Evolutionary conservation across 1,140 invertebrate genomes (phyloP), one percentile per base, ranked within the genome.

Genomic region (Pseudoatta argentina): DNA sequence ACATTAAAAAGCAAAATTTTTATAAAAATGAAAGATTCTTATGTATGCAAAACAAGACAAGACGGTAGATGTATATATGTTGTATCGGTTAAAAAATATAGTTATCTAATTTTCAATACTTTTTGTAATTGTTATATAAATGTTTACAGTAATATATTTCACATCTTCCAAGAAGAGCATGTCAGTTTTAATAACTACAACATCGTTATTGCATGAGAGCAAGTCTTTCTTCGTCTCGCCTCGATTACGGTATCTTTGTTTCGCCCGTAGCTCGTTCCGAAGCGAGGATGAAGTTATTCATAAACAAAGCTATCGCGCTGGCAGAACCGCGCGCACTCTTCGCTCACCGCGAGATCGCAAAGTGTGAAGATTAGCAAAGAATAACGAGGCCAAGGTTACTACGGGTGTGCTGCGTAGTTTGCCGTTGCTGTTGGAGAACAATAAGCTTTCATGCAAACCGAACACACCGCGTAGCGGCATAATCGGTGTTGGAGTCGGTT

Each of bases 301-400:
- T 34, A 85, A 87, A 89, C 88, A 90, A 90, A 90, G 86, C 88
- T 90, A 89, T 89, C 89, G 61, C 89, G 48, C 21, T 78, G 44
- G 53, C 57, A 66, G 75, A 81, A 81, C 75, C 27, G 57, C 59
- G 53, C 24, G 76, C 51, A 53, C 57, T 53, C 59, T 16, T 55
- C 72, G 61, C 53, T 57, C 55, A 57, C 16, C 66, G 44, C 73
- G 64, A 82, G 53, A 73, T 88, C 71, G 61, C 64, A 39, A 85
- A 85, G 87, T 64, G 85, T 79, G 39, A 59, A 90, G 88, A 91
- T 94, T 91, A 88, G 88, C 88, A 91, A 93, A 93, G 91, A 89
- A 93, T 92, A 94, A 92, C 90, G 91, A 85, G 91, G 93, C 91
- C 93, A 94, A 94, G 93, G 93, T 94, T 93, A 94, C 92, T 92